These are phyloP conservation scores for Corythoichthys haematopterus DNA, from an alignment of 2,113 vertebrate species.

Conservation along the genomic window DNA sequence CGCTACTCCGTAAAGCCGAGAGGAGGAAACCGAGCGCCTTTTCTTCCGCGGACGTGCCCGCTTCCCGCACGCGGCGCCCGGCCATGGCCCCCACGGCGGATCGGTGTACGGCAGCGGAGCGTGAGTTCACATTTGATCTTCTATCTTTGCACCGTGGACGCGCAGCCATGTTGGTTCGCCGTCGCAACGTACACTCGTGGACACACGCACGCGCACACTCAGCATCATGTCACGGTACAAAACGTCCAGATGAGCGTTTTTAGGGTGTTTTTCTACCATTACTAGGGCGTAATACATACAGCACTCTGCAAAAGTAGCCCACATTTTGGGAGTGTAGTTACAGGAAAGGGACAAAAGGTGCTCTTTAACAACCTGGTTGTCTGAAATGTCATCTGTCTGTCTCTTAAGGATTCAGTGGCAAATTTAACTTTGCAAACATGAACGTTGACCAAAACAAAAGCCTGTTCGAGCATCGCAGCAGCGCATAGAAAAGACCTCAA, in stretches of 20 bases:
- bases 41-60: background rate
- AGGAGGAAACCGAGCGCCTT: background rate
- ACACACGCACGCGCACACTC: background rate
- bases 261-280: background rate
- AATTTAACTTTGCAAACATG: background rate
- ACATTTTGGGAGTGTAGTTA: background rate
- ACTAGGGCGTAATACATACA: too few species aligned
- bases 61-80: background rate
- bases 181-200: background rate
- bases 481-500: background rate
- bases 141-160: background rate
- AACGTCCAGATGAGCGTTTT: background rate
- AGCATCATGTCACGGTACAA: background rate
- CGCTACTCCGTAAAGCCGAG: background rate
- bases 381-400: background rate
- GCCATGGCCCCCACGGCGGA: conserved; percentile 4
- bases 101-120: conserved; percentile 2
- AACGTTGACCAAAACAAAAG: background rate
- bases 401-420: background rate
- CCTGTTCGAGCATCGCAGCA: background rate
- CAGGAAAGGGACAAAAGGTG: background rate
- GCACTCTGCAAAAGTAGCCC: background rate
- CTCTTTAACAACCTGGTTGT: background rate
- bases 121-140: conserved; percentile 1
- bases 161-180: conserved; percentile 3